These are phyloP conservation scores for Phrynocephalus versicolor DNA, from an alignment of 2,113 vertebrate genomes.

Conservation along the genomic window DNA sequence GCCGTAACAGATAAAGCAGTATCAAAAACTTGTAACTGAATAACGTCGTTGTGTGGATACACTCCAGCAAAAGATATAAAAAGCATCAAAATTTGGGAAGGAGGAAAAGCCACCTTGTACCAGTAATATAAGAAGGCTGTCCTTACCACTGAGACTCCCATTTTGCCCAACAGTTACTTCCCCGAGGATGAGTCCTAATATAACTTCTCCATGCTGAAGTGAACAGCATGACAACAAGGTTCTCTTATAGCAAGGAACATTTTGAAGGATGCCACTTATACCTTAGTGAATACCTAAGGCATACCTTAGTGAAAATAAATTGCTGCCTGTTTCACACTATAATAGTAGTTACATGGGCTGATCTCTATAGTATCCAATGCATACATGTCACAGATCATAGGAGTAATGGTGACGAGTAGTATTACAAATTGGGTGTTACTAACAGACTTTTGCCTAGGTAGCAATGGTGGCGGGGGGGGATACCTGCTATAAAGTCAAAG, in stretches of 20 bases:
- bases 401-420: conserved; percentile 11
- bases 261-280: too few species aligned
- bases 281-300: background rate
- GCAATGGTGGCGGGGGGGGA: too few species aligned
- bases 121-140: background rate
- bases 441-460: background rate
- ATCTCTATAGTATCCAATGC: background rate
- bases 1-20: background rate
- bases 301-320: background rate
- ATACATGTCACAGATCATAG: background rate
- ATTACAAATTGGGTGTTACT: conserved; percentile 26
- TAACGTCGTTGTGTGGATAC: background rate
- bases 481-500: background rate
- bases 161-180: background rate
- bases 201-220: background rate
- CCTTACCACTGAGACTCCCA: background rate
- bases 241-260: too few species aligned
- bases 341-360: background rate
- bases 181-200: background rate
- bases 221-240: too few species aligned
- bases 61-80: background rate
- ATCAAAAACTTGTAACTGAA: background rate
- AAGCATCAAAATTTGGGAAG: background rate
- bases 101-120: background rate
- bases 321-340: background rate